These are phyloP conservation scores for Lacanobia oleracea DNA, from an alignment of 2,888 invertebrate species.

Conservation along the genomic window DNA sequence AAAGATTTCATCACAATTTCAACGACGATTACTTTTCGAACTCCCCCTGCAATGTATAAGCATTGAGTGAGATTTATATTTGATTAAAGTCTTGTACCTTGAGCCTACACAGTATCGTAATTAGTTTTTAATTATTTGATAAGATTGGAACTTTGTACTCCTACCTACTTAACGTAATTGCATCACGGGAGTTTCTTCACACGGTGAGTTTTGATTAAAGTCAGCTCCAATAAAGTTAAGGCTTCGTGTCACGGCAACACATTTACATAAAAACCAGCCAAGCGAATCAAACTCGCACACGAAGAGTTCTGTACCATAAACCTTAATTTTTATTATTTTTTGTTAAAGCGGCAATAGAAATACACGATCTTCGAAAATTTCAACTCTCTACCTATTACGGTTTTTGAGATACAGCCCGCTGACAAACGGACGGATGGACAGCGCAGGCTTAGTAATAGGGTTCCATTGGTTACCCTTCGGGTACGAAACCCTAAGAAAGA, in stretches of 20 bases:
- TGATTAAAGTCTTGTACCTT: slow-evolving; percentile 44
- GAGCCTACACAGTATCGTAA: slow-evolving; percentile 37
- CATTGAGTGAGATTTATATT: slow-evolving; percentile 73
- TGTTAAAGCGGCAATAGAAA: no score
- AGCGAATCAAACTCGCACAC: no score
- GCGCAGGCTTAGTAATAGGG: no score
- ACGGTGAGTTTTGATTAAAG: slow-evolving; percentile 9
- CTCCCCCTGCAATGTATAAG: slow-evolving; percentile 66
- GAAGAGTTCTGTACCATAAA: no score
- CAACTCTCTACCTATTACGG: no score
- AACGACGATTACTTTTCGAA: slow-evolving; percentile 34
- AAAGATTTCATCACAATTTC: slow-evolving; percentile 29
- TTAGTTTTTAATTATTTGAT: slow-evolving; percentile 55
- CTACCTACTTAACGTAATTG: slow-evolving; percentile 8
- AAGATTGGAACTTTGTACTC: slow-evolving; percentile 29
- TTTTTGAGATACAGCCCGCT: no score
- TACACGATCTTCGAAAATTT: no score
- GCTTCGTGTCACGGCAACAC: not conserved
- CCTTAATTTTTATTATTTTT: no score
- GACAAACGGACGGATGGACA: no score
- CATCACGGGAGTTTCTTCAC: slow-evolving; percentile 2
- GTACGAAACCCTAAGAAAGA: no score
- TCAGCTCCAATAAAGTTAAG: not conserved
- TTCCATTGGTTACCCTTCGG: no score
- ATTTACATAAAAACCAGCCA: no score